phyloP scores from a whole-genome alignment of 2,888 invertebrate species.

The Lasioglossum villosulum region DNA sequence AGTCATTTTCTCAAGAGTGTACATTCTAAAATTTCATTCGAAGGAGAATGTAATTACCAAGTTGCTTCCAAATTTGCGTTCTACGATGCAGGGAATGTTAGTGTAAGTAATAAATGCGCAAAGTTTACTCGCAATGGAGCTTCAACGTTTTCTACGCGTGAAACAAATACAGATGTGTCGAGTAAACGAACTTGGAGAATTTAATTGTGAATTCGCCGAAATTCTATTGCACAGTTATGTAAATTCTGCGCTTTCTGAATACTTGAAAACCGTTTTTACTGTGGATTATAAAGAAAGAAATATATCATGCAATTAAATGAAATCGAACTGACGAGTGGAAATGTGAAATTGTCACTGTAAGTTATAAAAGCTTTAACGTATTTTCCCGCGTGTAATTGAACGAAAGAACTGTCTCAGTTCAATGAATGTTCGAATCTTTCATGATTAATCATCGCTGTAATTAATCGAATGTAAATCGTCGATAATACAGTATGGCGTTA shows the following conservation, averaged over 20 bases:
- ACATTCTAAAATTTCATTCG: not conserved
- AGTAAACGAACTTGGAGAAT: not conserved
- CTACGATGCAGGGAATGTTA: not conserved
- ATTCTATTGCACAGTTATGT: not conserved
- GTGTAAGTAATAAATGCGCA: not conserved
- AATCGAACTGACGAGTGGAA: too few relatives aligned
- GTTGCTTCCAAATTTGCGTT: not conserved
- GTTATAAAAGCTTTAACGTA: not conserved
- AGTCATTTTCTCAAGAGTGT: not conserved
- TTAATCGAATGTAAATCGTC: not conserved
- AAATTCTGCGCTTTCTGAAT: not conserved
- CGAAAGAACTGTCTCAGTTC: not conserved
- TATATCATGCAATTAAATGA: too few relatives aligned
- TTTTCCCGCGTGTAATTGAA: not conserved
- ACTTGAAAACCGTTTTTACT: not conserved
- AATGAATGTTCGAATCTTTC: not conserved
- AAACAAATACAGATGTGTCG: not conserved
- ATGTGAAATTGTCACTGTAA: too few relatives aligned
- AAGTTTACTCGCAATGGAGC: not conserved
- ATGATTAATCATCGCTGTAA: not conserved
- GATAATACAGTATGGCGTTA: not conserved
- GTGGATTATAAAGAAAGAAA: too few relatives aligned
- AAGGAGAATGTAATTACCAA: not conserved
- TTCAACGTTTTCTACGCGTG: not conserved
- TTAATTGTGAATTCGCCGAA: not conserved